Base-by-base conservation (phyloP, 2,113 vertebrate species). In the Epinephelus moara region DNA sequence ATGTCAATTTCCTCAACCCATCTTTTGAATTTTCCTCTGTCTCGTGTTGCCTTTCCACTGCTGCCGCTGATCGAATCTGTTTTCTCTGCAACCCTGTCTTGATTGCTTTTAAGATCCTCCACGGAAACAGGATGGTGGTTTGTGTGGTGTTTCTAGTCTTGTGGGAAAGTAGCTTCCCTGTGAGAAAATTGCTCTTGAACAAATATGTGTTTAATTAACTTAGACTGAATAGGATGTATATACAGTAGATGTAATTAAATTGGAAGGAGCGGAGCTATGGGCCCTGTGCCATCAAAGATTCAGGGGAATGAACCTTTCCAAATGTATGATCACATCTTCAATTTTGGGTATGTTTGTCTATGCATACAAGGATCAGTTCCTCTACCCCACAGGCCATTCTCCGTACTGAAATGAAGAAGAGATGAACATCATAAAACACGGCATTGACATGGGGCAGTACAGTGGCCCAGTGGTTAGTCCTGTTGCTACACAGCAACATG, bases 121-220 rank as follows among this genome's bases (percentile, higher is more conserved):
- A 10, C 27, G 61, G 40, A 27, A 53, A 76, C 60, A 67, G 19
- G 10, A 50, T 61, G 52, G 19, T 40, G 23, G 25, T 63, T 49
- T 60, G n/a, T 60, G 47, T 21, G 14, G 5, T 42, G 4, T 70
- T 73, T 79, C 15, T 33, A 23, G 7, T 63, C 42, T 18, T 14
- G 6, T 4, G 14, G 70, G 63, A 68, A 66, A 52, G 68, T 70
- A 52, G 55, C 21, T 73, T 61, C 49, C n/a, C 37, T 30, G 47
- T 67, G 59, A 81, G 37, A 70, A 74, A 76, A 61, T 27, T 50
- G 33, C 69, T 82, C 56, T 49, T 25, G 7, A 71, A 5, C 23
- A 81, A 90, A 79, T 74, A 63, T 75, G 42, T 67, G 27, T 81
- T 82, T 84, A 79, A 85, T 85, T 42, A 86, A 72, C 50, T 81